A percentile compares a stretch with the other conserved stretches of the same genome.
Evolutionary conservation across 2,113 vertebrate species (phyloP).

Genomic region (Gavialis gangeticus): DNA sequence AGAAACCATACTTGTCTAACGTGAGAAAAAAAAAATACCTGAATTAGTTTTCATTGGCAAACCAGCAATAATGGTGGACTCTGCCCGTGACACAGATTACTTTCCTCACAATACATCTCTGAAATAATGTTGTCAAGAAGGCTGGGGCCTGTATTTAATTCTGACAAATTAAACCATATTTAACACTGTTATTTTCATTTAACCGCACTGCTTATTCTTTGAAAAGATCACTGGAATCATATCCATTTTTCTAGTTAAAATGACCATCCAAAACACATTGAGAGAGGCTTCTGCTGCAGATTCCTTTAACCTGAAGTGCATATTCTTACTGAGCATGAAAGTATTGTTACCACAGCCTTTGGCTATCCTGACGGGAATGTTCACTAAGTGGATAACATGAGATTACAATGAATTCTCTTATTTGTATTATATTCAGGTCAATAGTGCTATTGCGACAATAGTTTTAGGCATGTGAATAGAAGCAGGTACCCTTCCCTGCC

Average conservation of each 20-base stretch:
- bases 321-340: background rate
- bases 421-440: background rate
- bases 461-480: background rate
- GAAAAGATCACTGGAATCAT: background rate
- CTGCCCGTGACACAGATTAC: background rate
- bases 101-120: background rate
- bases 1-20: conserved; percentile 97
- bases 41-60: background rate
- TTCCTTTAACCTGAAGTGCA: background rate
- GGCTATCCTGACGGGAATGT: background rate
- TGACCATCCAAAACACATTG: background rate
- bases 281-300: background rate
- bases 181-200: background rate
- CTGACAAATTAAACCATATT: background rate
- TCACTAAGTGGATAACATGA: background rate
- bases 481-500: background rate
- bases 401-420: background rate
- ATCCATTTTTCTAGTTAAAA: background rate
- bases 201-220: background rate
- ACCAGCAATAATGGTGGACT: conserved; percentile 15
- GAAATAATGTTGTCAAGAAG: background rate
- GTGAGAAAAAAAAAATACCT: conserved; percentile 23
- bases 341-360: background rate
- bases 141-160: background rate
- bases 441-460: background rate